A percentile compares a stretch with the other conserved stretches of the same genome.
phyloP scores from a whole-genome alignment of 2,113 vertebrate species.

The Natator depressus region DNA sequence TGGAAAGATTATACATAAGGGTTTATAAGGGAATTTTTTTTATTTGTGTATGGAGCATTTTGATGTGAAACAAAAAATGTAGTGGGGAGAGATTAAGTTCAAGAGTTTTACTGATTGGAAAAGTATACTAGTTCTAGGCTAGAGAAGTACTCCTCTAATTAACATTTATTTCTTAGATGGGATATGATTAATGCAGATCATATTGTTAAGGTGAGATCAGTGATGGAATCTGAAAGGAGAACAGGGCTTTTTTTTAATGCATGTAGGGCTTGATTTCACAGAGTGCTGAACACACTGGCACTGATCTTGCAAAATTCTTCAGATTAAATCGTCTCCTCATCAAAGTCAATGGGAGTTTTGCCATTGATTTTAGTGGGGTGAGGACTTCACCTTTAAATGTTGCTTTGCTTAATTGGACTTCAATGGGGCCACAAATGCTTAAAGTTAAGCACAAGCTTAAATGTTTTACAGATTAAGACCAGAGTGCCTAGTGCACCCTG shows the following conservation, averaged over 20 bases:
- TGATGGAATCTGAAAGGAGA: background rate
- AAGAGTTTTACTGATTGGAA: rapidly evolving
- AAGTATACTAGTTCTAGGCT: rapidly evolving
- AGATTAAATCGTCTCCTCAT: background rate
- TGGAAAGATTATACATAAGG: rapidly evolving
- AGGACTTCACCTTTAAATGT: rapidly evolving
- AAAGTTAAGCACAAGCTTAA: background rate
- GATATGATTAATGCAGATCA: background rate
- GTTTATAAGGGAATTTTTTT: rapidly evolving
- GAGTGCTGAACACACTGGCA: rapidly evolving
- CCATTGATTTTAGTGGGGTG: rapidly evolving
- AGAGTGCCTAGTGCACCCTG: rapidly evolving
- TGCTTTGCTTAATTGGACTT: rapidly evolving
- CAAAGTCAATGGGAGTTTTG: rapidly evolving
- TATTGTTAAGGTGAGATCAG: background rate
- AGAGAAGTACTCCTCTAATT: background rate
- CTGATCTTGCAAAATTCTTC: rapidly evolving
- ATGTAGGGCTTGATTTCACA: background rate
- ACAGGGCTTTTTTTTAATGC: rapidly evolving
- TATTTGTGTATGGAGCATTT: rapidly evolving
- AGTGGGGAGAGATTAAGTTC: rapidly evolving
- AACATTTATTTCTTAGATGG: rapidly evolving
- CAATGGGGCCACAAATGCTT: background rate
- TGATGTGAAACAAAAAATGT: rapidly evolving
- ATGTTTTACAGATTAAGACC: background rate